Evolutionary conservation across 2,113 vertebrate genomes (phyloP), one percentile per base, ranked within the genome.

Genomic region (Sigmodon hispidus): DNA sequence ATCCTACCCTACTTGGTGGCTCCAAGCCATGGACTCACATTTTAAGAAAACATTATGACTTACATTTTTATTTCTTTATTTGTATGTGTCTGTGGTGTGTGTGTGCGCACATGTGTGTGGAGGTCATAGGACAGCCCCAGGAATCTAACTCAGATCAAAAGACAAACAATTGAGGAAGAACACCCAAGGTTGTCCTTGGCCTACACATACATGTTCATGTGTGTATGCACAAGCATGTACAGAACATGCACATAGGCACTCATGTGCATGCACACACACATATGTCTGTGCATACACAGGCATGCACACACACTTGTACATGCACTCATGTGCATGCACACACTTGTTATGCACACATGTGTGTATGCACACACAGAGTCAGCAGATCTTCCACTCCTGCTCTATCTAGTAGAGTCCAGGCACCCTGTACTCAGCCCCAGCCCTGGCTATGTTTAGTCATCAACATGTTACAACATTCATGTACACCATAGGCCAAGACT

Each of bases 321-420:
- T 8, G 57, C 34, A 80, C 15, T 13, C 10, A 12, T 55, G 31
- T 21, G 9, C 9, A 55, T 21, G 10, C 31, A 34, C 29, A 50
- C 15, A 79, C 2, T 8, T 55, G 11, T 55, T n/a, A 11, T 55
- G 52, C 55, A 61, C 21, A 31, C 24, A 65, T 11, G 10, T 65
- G 63, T 65, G 8, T 21, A 43, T 7, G 40, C 21, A 24, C 4
- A 24, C 19, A 80, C 19, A 36, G 13, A 36, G 50, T n/a, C 34
- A 36, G 34, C 36, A 80, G 79, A 59, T 3, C 55, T 40, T 40
- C 48, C 61, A 17, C 31, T 2, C 4, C 29, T 31, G 36, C 29
- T 34, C 22, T 34, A 0, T 2, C 0, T 17, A 31, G 61, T 34
- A 24, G 65, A 45, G 31, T 3, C 43, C 31, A 4, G 16, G 5